phyloP scores from a whole-genome alignment of 2,113 vertebrate genomes.

The Engraulis encrasicolus region DNA sequence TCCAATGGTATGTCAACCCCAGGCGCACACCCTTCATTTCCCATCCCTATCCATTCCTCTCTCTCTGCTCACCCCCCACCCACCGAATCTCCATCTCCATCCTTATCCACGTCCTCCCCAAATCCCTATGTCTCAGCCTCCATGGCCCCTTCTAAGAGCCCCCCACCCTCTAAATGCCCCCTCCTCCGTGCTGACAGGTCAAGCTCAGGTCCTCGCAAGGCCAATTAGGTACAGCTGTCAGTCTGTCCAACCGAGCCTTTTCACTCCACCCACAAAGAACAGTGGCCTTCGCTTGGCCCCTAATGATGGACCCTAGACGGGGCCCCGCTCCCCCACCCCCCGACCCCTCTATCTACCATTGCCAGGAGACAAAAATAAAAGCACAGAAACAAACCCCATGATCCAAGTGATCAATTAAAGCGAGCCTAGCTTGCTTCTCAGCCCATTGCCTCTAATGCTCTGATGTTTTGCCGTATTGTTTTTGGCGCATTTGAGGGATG shows the following conservation, averaged over 20 bases:
- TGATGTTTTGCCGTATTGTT: no score
- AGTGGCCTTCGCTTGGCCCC: not conserved
- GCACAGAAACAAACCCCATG: not conserved
- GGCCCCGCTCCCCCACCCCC: not conserved
- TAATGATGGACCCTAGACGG: no score
- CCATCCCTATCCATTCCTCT: no score
- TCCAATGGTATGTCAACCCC: not conserved
- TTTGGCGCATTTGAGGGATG: slow-evolving; percentile 21
- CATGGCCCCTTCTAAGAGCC: no score
- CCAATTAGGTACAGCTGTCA: slow-evolving; percentile 80
- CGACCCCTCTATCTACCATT: not conserved
- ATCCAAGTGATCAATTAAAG: slow-evolving; percentile 27
- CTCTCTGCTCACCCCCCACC: slow-evolving; percentile 47
- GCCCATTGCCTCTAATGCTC: not conserved
- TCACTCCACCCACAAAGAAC: slow-evolving; percentile 61
- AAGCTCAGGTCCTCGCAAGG: slow-evolving; percentile 56
- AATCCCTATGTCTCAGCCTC: slow-evolving; percentile 69
- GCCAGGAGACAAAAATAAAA: not conserved
- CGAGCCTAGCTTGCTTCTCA: not conserved
- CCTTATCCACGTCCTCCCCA: no score
- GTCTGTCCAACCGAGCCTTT: slow-evolving; percentile 57
- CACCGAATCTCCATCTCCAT: not conserved
- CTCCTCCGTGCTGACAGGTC: slow-evolving; percentile 70
- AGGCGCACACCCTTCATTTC: no score
- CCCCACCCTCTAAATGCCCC: slow-evolving; percentile 72